Conservation (phyloP, 2,113 vertebrate genomes). For the Aldabrachelys gigantea region DNA sequence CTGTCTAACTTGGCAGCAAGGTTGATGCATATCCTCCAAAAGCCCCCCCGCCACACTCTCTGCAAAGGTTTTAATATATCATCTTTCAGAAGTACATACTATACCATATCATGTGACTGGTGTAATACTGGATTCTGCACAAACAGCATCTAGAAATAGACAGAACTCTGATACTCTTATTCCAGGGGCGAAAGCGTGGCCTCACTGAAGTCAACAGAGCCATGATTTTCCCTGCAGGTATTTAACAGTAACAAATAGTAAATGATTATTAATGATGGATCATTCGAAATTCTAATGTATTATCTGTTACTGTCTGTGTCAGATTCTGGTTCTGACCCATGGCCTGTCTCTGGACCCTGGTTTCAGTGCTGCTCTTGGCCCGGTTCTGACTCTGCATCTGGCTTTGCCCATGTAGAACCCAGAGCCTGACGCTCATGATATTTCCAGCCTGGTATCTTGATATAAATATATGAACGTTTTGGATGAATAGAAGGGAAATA, state of each 20-base stretch:
- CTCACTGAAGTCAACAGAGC: background rate
- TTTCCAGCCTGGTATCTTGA: background rate
- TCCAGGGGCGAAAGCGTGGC: accelerated
- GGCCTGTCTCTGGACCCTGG: too few relatives aligned
- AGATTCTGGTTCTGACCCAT: background rate
- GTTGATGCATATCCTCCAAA: background rate
- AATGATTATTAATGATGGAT: background rate
- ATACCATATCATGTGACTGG: background rate
- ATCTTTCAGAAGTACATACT: background rate
- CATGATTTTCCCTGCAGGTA: background rate
- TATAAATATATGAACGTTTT: conserved; percentile 20
- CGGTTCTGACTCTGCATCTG: too few relatives aligned
- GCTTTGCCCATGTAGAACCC: too few relatives aligned
- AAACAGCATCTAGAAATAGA: accelerated
- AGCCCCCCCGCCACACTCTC: background rate
- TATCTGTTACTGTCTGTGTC: background rate
- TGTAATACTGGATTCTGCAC: background rate
- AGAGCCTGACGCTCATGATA: background rate
- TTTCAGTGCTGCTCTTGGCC: too few relatives aligned
- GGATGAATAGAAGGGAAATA: conserved; percentile 10
- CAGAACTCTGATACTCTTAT: background rate
- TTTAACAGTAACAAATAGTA: background rate
- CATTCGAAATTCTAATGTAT: background rate
- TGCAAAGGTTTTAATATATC: background rate
- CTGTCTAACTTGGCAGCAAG: conserved; percentile 27